Conservation (phyloP, 2,888 invertebrate species). For the Pristionchus exspectatus region DNA sequence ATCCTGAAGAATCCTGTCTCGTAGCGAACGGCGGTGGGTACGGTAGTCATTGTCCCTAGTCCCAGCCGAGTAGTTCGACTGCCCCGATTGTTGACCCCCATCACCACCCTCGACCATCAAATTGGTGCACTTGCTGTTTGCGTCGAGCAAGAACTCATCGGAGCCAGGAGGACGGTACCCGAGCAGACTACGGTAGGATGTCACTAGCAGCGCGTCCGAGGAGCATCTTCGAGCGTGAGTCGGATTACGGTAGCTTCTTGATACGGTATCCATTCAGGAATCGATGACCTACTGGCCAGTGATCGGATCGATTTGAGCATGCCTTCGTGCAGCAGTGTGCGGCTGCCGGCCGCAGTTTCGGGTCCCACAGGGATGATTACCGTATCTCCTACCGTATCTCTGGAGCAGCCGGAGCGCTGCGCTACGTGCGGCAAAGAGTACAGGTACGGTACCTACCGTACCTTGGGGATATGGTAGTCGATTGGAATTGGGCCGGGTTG, state of each 20-base stretch:
- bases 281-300: conserved; percentile 37
- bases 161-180: neutral
- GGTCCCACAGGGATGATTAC: neutral
- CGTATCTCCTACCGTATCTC: neutral
- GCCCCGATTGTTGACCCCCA: too few species aligned
- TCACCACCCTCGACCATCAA: too few species aligned
- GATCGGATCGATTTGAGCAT: conserved; percentile 1
- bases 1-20: neutral
- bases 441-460: neutral
- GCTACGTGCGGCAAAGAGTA: conserved; percentile 44
- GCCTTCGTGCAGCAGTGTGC: neutral
- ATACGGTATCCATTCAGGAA: neutral
- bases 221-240: conserved; percentile 38
- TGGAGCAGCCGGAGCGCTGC: conserved; percentile 3
- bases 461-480: neutral
- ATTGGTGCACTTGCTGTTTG: too few species aligned
- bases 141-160: too few species aligned
- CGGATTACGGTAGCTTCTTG: neutral
- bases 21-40: neutral
- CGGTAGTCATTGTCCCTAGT: neutral
- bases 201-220: neutral
- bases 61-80: too few species aligned
- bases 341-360: neutral
- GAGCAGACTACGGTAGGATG: conserved; percentile 29
- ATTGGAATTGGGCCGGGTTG: neutral